A percentile compares a stretch with the other conserved stretches of the same genome.
Conservation (phyloP, 1,140 invertebrate species). For the Thalassaphorura encarpata region DNA sequence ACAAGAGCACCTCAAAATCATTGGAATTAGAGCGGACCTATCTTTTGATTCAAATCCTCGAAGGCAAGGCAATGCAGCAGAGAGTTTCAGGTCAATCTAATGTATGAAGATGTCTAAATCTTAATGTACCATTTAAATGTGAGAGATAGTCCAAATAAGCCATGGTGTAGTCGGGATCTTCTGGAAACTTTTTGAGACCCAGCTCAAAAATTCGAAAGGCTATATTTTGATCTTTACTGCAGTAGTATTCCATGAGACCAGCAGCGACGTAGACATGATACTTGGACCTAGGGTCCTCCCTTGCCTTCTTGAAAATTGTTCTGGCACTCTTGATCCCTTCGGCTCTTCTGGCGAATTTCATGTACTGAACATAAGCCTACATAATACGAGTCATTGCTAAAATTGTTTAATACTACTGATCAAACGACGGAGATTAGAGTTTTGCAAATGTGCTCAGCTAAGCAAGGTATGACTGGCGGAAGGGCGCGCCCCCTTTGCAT, state of each 20-base stretch:
- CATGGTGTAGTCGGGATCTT: constrained; percentile 87
- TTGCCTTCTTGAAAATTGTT: constrained; percentile 84
- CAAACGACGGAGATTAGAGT: no score
- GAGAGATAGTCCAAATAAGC: constrained; percentile 96
- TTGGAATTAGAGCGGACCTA: background rate
- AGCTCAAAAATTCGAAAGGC: constrained; percentile 97
- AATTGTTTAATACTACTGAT: no score
- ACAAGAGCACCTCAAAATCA: background rate
- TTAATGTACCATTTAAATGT: constrained; percentile 76
- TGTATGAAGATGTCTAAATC: background rate
- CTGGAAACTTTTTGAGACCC: constrained; percentile 90
- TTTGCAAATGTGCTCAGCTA: no score
- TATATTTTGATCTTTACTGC: constrained; percentile 97
- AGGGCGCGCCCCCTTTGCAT: no score
- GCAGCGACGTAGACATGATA: constrained; percentile 95
- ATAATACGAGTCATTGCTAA: no score
- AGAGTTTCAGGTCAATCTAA: no score
- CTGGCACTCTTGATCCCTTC: constrained; percentile 96
- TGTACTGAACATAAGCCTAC: constrained; percentile 93
- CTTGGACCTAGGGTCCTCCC: constrained; percentile 75
- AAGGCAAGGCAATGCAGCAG: no score
- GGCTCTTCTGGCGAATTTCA: constrained; percentile 94
- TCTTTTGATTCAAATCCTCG: no score
- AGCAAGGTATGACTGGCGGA: no score
- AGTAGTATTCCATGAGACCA: constrained; percentile 98